Evolutionary conservation across 2,797 vertebrate species (phyloP).

Genomic region (Ceyx erithaca): DNA sequence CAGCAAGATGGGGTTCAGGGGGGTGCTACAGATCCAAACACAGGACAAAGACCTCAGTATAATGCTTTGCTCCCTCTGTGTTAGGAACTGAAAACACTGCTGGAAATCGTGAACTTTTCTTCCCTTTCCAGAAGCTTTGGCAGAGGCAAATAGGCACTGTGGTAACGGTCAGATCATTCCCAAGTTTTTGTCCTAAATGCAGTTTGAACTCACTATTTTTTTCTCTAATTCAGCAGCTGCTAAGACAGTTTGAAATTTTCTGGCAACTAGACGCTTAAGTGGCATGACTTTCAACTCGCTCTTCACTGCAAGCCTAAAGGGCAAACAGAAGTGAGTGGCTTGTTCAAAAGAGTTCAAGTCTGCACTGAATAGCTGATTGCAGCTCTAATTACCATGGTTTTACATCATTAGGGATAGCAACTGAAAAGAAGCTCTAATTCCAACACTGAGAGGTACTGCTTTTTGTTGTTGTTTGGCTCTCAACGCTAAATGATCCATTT

Average conservation of each 20-base stretch:
- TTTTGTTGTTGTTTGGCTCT: background rate
- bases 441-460: background rate
- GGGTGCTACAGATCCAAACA: rapidly evolving
- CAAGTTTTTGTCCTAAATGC: slow-evolving; percentile 30
- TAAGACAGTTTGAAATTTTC: slow-evolving; percentile 12
- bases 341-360: slow-evolving; percentile 35
- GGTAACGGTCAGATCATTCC: slow-evolving; percentile 36
- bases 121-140: slow-evolving; percentile 39
- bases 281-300: slow-evolving; percentile 49
- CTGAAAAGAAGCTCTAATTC: slow-evolving; percentile 26
- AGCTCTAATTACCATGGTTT: slow-evolving; percentile 59
- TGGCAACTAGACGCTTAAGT: slow-evolving; percentile 4
- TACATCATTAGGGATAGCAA: slow-evolving; percentile 49
- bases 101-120: background rate
- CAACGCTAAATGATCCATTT: slow-evolving; percentile 20
- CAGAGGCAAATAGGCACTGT: background rate
- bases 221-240: slow-evolving; percentile 8
- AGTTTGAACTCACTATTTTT: background rate
- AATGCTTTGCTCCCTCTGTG: background rate
- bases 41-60: slow-evolving; percentile 21
- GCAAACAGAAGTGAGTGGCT: slow-evolving; percentile 45
- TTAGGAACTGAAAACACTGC: background rate
- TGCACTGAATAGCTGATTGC: slow-evolving; percentile 39
- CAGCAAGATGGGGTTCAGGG: rapidly evolving
- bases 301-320: slow-evolving; percentile 53